A percentile compares a stretch with the other conserved stretches of the same genome.
These are phyloP conservation scores for Brienomyrus brachyistius DNA, from an alignment of 2,113 vertebrate genomes.

Conservation along the genomic window DNA sequence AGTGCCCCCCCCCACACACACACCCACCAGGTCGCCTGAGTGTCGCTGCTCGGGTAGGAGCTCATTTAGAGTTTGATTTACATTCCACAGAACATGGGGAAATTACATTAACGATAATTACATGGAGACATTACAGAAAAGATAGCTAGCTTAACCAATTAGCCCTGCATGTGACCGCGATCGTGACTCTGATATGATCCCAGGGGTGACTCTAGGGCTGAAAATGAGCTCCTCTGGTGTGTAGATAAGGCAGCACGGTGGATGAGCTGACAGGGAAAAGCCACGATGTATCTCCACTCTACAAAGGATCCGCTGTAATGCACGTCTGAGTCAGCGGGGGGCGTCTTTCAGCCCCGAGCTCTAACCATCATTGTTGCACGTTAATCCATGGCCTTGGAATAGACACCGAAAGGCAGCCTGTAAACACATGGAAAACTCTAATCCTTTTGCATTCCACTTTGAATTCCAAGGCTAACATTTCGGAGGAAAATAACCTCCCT, in stretches of 20 bases:
- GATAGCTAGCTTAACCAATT: slow-evolving; percentile 19
- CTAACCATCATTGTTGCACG: not conserved
- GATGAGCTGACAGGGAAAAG: not conserved
- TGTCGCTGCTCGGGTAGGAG: not conserved
- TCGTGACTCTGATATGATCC: not conserved
- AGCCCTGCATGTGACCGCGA: slow-evolving; percentile 17
- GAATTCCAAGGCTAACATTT: not conserved
- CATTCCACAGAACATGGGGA: slow-evolving; percentile 20
- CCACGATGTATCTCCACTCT: not conserved
- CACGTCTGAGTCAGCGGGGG: not conserved
- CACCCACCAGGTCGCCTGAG: not conserved
- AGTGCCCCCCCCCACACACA: not conserved
- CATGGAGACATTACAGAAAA: slow-evolving; percentile 17
- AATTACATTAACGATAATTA: slow-evolving; percentile 36
- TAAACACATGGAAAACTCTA: not conserved
- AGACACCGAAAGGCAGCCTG: not conserved
- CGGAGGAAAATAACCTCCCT: not conserved
- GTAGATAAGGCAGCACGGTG: not conserved
- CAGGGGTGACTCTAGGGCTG: not conserved
- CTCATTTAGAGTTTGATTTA: slow-evolving; percentile 41
- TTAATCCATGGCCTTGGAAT: not conserved
- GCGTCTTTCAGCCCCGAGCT: not conserved
- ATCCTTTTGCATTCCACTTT: not conserved
- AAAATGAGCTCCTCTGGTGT: not conserved
- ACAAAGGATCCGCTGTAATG: not conserved